Evolutionary conservation across 2,113 vertebrate genomes (phyloP).

Genomic region (Gymnorhina tibicen): DNA sequence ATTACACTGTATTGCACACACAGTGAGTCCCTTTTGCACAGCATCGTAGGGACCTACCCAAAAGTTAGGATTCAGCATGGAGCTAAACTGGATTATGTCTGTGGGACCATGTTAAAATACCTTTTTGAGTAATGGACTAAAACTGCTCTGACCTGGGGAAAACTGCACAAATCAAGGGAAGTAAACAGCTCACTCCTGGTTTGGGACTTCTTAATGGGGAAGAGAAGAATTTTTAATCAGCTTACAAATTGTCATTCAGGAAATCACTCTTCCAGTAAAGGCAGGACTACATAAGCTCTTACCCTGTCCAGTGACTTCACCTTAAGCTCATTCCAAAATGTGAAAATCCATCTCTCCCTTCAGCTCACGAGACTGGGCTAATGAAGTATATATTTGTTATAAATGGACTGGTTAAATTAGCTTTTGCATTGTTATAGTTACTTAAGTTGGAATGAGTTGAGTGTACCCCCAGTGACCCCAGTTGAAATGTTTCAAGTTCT

Average conservation of each 20-base stretch:
- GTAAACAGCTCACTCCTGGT: background rate
- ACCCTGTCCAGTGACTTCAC: background rate
- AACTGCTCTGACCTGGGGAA: background rate
- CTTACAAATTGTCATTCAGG: background rate
- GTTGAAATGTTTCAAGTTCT: no score
- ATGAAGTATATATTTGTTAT: background rate
- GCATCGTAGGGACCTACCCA: rapidly evolving
- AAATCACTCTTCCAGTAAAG: background rate
- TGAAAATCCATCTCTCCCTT: background rate
- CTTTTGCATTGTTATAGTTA: no score
- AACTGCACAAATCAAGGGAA: background rate
- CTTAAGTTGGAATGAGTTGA: no score
- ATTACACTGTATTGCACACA: background rate
- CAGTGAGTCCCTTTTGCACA: background rate
- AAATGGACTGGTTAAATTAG: no score
- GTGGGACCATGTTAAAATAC: background rate
- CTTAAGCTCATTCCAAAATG: background rate
- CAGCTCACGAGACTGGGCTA: background rate
- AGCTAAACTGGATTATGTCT: background rate
- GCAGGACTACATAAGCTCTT: background rate
- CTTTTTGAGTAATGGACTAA: background rate
- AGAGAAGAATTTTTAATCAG: background rate
- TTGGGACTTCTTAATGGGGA: background rate
- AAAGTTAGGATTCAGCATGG: background rate
- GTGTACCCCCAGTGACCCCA: no score